Evolutionary conservation across 2,113 vertebrate species (phyloP).

Genomic region (Microtus richardsoni): DNA sequence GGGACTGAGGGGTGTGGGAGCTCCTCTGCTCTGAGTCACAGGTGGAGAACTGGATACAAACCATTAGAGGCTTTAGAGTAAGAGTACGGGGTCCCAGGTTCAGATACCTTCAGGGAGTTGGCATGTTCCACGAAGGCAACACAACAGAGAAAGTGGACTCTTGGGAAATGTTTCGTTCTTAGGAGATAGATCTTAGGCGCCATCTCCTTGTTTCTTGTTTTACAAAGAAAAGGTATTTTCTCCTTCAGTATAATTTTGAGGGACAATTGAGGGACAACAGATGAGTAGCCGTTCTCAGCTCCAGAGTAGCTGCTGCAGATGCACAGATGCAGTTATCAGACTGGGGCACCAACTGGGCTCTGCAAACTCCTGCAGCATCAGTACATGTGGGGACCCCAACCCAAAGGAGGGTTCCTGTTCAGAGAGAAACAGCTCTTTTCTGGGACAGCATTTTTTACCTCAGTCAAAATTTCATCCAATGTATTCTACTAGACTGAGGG

Average conservation of each 20-base stretch:
- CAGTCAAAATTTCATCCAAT: no score
- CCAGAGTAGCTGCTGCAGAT: no score
- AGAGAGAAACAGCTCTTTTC: no score
- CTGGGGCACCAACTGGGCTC: no score
- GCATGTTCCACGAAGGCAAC: background rate
- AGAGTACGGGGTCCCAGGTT: background rate
- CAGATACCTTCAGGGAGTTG: background rate
- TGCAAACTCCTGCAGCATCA: no score
- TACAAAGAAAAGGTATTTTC: background rate
- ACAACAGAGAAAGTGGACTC: background rate
- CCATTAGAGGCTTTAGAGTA: background rate
- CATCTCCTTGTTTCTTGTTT: background rate
- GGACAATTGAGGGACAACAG: no score
- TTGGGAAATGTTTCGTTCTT: background rate
- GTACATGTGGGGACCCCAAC: no score
- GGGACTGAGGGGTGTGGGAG: background rate
- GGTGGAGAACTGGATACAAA: background rate
- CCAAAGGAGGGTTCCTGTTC: no score
- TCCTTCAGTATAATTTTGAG: background rate
- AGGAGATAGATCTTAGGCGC: background rate
- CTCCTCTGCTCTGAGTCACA: background rate
- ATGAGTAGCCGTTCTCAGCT: no score
- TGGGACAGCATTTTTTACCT: no score
- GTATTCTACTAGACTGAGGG: no score
- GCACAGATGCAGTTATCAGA: no score